Percentiles rank a stretch among this genome's conserved stretches.
Conservation (phyloP, 2,888 invertebrate genomes). For the Andricus curvator region DNA sequence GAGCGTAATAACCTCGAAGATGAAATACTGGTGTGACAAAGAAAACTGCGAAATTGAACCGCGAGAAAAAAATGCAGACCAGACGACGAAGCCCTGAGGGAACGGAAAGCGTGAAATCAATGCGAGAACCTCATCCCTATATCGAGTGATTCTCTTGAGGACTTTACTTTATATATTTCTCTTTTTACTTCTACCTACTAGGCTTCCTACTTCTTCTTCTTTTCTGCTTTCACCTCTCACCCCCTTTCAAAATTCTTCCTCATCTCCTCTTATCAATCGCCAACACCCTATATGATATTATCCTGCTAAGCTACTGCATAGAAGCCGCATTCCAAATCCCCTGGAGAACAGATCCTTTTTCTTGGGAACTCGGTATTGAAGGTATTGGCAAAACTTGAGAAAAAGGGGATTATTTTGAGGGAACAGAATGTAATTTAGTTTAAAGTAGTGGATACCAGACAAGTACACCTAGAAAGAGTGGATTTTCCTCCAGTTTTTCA, state of each 20-base stretch:
- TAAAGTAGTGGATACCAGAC: neutral
- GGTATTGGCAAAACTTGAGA: constrained; percentile 4
- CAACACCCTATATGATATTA: constrained; percentile 24
- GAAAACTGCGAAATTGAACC: constrained; percentile 39
- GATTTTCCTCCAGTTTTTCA: too few species aligned
- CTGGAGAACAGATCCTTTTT: constrained; percentile 16
- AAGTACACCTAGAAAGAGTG: neutral
- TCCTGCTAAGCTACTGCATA: constrained; percentile 13
- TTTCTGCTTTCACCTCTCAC: constrained; percentile 19
- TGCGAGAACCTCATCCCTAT: constrained; percentile 25
- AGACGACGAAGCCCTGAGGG: constrained; percentile 40
- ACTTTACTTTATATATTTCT: constrained; percentile 34
- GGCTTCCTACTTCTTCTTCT: constrained; percentile 4
- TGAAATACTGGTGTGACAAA: constrained; percentile 35
- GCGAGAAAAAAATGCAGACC: constrained; percentile 40
- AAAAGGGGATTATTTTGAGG: constrained; percentile 1
- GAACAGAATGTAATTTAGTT: neutral
- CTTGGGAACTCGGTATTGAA: neutral
- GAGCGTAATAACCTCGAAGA: constrained; percentile 29
- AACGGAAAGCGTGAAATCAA: constrained; percentile 35
- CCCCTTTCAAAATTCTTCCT: constrained; percentile 12
- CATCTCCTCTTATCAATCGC: neutral
- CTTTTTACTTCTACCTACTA: constrained; percentile 35
- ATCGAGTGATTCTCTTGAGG: constrained; percentile 39
- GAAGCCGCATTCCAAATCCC: constrained; percentile 31